Base-by-base conservation (phyloP, 2,888 invertebrate genomes). In the Ophion slaviceki region DNA sequence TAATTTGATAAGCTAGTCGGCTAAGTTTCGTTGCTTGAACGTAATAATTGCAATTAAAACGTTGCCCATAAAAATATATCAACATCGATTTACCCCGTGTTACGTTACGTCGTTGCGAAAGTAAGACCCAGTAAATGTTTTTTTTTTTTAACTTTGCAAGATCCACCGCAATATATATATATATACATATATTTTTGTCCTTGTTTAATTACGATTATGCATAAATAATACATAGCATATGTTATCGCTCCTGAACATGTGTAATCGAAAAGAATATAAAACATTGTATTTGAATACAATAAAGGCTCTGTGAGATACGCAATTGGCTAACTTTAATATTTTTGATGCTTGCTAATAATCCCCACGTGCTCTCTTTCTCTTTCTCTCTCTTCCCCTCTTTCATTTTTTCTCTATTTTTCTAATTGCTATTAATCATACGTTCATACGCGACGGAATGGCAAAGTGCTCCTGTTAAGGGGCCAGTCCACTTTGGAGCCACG, bases 251-350 rank as follows among this genome's bases (percentile, higher is more conserved):
- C 82, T 61, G 32, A 78, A 82, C 87, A 86, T 92, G 91, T 91
- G 89, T 89, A 87, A 86, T 89, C 85, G 75, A 91, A 90, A 75
- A 66, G 24, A 67, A 84, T 20, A 28, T n/a, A 40, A 80, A 66
- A 36, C 76, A 90, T 92, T 92, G 92, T 92, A 92, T 87, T 90
- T 89, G 87, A 89, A 80, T 92, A 89, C 91, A 92, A 92, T 92
- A 92, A 92, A 92, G 90, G 88, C 89, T 91, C 88, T 92, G 87
- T 90, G 88, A 91, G 88, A 90, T 86, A 90, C 87, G 88, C 87
- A 88, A 88, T 89, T 90, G 90, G 90, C 90, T 92, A 89, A 89
- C 86, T 89, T 90, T 86, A 89, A 89, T 90, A 82, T 80, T 82
- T 86, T 83, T 74, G 28, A 83, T 68, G 86, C 86, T 86, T 83